Conservation (phyloP, 2,113 vertebrate species). For the Natator depressus region DNA sequence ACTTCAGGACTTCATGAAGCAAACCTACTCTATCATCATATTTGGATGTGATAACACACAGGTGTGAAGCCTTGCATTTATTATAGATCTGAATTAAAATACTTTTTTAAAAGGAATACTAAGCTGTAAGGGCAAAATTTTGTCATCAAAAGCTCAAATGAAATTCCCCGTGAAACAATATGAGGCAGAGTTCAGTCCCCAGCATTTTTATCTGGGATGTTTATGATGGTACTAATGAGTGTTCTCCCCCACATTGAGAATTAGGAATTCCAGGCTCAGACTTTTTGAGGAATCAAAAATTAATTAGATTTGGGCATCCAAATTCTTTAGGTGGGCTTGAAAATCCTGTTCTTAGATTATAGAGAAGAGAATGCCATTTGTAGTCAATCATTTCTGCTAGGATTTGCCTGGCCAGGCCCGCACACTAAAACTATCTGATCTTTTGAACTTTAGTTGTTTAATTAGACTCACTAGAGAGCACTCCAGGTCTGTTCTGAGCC, state of each 20-base stretch:
- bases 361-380: neutral
- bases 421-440: neutral
- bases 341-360: neutral
- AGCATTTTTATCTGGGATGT: neutral
- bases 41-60: slow-evolving; percentile 1
- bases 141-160: neutral
- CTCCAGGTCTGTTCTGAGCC: neutral
- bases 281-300: neutral
- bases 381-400: neutral
- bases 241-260: neutral
- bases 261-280: neutral
- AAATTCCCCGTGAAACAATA: neutral
- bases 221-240: neutral
- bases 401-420: neutral
- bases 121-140: neutral
- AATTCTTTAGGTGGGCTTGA: neutral
- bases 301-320: neutral
- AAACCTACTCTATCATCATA: slow-evolving; percentile 9
- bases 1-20: slow-evolving; percentile 7
- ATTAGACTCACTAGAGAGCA: neutral
- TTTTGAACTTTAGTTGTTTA: neutral
- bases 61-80: slow-evolving; percentile 6
- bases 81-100: neutral
- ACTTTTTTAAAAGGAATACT: neutral
- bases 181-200: neutral